These are phyloP conservation scores for Brachionus koreanus DNA, from an alignment of 1,140 invertebrate genomes.

Conservation along the genomic window DNA sequence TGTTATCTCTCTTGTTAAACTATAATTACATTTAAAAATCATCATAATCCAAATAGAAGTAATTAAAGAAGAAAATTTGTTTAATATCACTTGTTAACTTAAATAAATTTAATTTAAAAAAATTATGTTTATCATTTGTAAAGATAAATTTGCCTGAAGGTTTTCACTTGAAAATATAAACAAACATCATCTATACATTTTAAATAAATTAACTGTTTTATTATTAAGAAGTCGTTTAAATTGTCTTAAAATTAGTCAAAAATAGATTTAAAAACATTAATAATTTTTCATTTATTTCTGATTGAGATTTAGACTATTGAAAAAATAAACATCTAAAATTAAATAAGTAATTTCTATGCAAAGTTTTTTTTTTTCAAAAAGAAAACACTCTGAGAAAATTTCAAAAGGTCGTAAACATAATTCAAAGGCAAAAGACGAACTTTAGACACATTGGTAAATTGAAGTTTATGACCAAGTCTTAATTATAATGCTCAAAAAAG, in stretches of 20 bases:
- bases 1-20: background rate
- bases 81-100: background rate
- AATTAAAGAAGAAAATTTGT: background rate
- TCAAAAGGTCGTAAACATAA: no score
- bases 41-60: background rate
- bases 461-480: no score
- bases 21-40: background rate
- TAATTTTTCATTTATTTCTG: no score
- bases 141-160: background rate
- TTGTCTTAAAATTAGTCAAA: background rate
- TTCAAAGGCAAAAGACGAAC: no score
- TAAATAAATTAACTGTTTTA: background rate
- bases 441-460: no score
- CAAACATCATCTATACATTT: background rate
- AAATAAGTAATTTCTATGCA: no score
- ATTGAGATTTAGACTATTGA: no score
- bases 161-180: background rate
- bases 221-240: background rate
- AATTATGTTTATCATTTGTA: conserved; percentile 16
- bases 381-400: no score
- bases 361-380: no score
- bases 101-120: background rate
- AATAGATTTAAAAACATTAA: no score
- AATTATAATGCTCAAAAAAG: no score
- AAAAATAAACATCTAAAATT: no score